A percentile compares a stretch with the other conserved stretches of the same genome.
These are phyloP conservation scores for Mico argentatus DNA, from an alignment of 2,797 vertebrate genomes.

Conservation along the genomic window DNA sequence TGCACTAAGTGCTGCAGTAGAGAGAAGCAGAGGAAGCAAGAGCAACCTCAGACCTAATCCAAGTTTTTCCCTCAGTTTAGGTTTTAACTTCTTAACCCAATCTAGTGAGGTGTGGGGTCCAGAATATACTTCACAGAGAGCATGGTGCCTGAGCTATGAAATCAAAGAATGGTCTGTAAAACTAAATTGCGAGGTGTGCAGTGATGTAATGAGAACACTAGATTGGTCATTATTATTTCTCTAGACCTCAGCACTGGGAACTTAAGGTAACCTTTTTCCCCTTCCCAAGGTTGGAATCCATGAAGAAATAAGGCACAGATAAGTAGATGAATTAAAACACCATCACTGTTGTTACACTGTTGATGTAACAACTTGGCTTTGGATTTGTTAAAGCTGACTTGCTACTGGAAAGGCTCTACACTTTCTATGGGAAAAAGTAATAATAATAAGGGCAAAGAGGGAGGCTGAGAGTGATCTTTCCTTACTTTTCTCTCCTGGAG, in stretches of 20 bases:
- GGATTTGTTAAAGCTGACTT: background rate
- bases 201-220: too few relatives aligned
- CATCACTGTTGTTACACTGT: background rate
- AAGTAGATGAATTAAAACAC: background rate
- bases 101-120: background rate
- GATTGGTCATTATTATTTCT: background rate
- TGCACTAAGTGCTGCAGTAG: background rate
- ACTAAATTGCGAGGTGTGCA: background rate
- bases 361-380: background rate
- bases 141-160: background rate
- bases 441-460: background rate
- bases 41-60: background rate
- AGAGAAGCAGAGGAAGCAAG: background rate
- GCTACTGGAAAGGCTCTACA: background rate
- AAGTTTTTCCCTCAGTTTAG: background rate
- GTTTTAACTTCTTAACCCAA: background rate
- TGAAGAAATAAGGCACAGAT: background rate
- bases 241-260: background rate
- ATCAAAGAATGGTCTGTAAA: background rate
- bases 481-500: background rate
- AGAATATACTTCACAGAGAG: background rate
- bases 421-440: background rate
- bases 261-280: background rate
- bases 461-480: background rate
- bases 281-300: background rate